Percentiles rank a stretch among this genome's conserved stretches.
phyloP scores from a whole-genome alignment of 2,113 vertebrate species.

The Urocynchramus pylzowi region DNA sequence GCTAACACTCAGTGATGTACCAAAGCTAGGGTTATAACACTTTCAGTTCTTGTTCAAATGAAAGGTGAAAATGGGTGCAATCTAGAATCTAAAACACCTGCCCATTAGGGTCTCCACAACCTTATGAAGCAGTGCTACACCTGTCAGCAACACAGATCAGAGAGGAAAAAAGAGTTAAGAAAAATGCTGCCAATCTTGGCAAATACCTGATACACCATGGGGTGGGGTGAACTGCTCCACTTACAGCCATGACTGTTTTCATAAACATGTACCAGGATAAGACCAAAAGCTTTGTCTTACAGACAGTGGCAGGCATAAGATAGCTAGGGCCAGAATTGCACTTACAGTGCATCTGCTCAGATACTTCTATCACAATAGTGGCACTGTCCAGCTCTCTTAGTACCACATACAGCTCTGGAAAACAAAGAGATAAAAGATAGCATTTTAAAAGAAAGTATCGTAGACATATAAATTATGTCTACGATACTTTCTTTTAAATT shows the following conservation, averaged over 20 bases:
- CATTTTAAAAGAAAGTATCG: not conserved
- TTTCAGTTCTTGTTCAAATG: not conserved
- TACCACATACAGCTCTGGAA: not conserved
- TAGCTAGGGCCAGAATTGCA: not conserved
- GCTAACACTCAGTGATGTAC: not conserved
- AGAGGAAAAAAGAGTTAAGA: not conserved
- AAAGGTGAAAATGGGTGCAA: not conserved
- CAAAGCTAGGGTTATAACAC: not conserved
- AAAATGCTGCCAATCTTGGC: not conserved
- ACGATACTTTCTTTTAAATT: too few species aligned
- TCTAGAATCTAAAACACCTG: not conserved
- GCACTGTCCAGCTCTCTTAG: not conserved
- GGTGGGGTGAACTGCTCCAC: not conserved
- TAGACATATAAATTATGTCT: fast-evolving
- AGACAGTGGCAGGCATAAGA: not conserved
- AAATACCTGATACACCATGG: not conserved
- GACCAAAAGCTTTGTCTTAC: not conserved
- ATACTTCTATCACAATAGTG: not conserved
- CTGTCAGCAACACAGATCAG: not conserved
- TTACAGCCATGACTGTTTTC: not conserved
- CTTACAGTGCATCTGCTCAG: not conserved
- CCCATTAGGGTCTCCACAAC: not conserved
- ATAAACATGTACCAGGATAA: not conserved
- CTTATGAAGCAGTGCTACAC: not conserved
- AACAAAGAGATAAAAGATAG: not conserved